Conservation (phyloP, 2,797 vertebrate species). For the Cyprinodon diabolis region DNA sequence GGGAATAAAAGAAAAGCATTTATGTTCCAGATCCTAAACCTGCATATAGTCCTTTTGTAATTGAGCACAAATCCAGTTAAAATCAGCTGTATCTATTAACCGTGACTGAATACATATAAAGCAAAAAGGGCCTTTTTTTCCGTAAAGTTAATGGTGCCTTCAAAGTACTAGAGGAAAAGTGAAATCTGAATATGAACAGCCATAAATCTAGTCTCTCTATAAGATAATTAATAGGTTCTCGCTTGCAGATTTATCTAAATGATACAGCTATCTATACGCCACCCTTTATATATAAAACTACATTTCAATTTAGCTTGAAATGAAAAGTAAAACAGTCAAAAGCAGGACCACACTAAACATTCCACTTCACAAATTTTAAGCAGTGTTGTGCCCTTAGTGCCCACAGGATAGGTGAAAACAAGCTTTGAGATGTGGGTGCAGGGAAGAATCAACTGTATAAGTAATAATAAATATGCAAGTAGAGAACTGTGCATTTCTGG, state of each 20-base stretch:
- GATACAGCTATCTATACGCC: conserved; percentile 50
- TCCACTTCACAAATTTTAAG: conserved; percentile 32
- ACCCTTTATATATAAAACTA: conserved; percentile 64
- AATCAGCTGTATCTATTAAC: conserved; percentile 58
- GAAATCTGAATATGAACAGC: conserved; percentile 71
- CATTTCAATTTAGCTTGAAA: conserved; percentile 58
- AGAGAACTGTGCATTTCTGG: background rate
- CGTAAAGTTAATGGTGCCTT: conserved; percentile 57
- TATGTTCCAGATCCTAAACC: conserved; percentile 22
- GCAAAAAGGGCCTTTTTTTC: conserved; percentile 29
- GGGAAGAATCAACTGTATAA: background rate
- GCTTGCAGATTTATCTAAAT: conserved; percentile 73
- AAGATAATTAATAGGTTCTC: conserved; percentile 77
- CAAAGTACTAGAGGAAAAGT: conserved; percentile 65
- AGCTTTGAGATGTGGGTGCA: conserved; percentile 6
- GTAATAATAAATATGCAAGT: conserved; percentile 17
- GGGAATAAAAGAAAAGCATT: conserved; percentile 33
- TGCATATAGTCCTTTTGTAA: conserved; percentile 34
- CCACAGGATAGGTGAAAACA: conserved; percentile 28
- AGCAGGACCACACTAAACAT: conserved; percentile 11
- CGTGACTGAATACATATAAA: conserved; percentile 43
- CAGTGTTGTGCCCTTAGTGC: conserved; percentile 20
- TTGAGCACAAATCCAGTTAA: conserved; percentile 30
- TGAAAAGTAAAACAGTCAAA: conserved; percentile 24
- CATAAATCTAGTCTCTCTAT: conserved; percentile 68